Percentiles rank a stretch among this genome's conserved stretches.
These are phyloP conservation scores for Aphidius ervi DNA, from an alignment of 1,140 invertebrate genomes.

Conservation along the genomic window DNA sequence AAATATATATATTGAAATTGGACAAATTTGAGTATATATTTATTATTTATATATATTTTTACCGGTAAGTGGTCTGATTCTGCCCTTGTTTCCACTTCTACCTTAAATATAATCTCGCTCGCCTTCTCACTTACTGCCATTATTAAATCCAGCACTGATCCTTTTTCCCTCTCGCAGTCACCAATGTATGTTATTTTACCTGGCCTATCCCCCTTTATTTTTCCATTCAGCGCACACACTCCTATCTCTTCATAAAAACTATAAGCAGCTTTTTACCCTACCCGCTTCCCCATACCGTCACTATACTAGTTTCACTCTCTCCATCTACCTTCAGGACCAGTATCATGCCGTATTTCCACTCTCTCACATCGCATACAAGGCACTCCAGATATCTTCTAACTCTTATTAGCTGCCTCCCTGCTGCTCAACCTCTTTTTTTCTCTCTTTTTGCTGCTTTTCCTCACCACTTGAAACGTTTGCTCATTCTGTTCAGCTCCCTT, in stretches of 20 bases:
- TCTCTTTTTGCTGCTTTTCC: conserved; percentile 16
- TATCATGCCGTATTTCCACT: conserved; percentile 12
- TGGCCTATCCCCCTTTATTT: conserved; percentile 17
- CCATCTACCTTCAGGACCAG: conserved; percentile 7
- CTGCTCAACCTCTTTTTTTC: conserved; percentile 25
- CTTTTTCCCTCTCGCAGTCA: background rate
- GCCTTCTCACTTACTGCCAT: background rate
- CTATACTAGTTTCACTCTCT: conserved; percentile 3
- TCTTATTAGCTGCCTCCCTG: conserved; percentile 24
- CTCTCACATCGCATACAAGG: conserved; percentile 1
- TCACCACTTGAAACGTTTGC: conserved; percentile 20
- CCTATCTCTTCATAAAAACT: conserved; percentile 17
- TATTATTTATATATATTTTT: too few species aligned
- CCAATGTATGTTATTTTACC: conserved; percentile 20
- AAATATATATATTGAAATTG: too few species aligned
- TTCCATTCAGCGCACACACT: conserved; percentile 17
- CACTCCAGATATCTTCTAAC: conserved; percentile 17
- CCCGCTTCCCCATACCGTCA: conserved; percentile 19
- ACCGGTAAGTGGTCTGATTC: conserved; percentile 25
- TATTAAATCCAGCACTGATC: conserved; percentile 18
- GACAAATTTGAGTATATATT: too few species aligned
- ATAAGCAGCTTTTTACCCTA: conserved; percentile 23
- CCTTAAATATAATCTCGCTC: background rate
- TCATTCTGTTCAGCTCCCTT: conserved; percentile 11
- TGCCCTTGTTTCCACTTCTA: background rate